phyloP scores from a whole-genome alignment of 1,140 invertebrate species.

The Heliconius hewitsoni region DNA sequence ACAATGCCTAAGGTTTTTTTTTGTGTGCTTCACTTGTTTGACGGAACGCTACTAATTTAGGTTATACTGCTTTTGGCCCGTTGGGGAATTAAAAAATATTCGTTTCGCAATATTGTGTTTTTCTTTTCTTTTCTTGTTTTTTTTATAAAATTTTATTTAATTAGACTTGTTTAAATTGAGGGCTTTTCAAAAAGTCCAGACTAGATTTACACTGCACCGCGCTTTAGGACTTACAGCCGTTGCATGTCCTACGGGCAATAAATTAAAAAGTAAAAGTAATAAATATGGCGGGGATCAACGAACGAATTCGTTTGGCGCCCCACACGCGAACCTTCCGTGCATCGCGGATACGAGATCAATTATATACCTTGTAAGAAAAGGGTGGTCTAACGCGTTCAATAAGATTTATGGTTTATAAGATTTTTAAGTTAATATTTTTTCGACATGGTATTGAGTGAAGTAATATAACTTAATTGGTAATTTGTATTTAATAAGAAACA shows the following conservation, averaged over 20 bases:
- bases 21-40: slow-evolving; percentile 40
- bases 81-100: slow-evolving; percentile 16
- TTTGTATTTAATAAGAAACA: background rate
- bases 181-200: slow-evolving; percentile 17
- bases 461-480: background rate
- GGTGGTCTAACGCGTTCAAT: slow-evolving; percentile 31
- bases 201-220: slow-evolving; percentile 43
- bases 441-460: background rate
- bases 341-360: slow-evolving; percentile 45
- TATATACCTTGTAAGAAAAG: slow-evolving; percentile 41
- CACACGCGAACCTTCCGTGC: slow-evolving; percentile 50
- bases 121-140: background rate
- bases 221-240: slow-evolving; percentile 42
- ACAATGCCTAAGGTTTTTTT: slow-evolving; percentile 45
- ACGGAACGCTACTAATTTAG: slow-evolving; percentile 38
- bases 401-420: slow-evolving; percentile 31
- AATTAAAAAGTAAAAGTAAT: slow-evolving; percentile 71
- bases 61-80: slow-evolving; percentile 30
- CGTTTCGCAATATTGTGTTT: background rate
- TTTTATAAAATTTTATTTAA: slow-evolving; percentile 7
- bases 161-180: background rate
- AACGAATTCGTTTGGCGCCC: slow-evolving; percentile 55
- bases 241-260: slow-evolving; percentile 51
- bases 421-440: slow-evolving; percentile 29
- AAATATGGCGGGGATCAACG: slow-evolving; percentile 65